Percentiles rank a stretch among this genome's conserved stretches.
Evolutionary conservation across 2,888 invertebrate genomes (phyloP).

Genomic region (Lysandra coridon): DNA sequence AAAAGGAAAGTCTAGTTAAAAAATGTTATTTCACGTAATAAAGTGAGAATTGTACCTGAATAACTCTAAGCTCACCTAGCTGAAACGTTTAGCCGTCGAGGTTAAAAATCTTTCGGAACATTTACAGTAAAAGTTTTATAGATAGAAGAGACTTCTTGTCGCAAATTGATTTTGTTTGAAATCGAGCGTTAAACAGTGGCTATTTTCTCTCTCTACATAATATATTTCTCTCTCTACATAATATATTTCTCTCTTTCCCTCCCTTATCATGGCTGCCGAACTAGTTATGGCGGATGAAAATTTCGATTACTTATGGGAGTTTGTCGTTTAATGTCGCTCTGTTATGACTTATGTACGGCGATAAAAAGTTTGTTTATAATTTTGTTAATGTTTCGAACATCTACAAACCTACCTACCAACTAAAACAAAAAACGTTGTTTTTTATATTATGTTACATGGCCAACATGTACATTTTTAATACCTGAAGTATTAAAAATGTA

Average conservation of each 20-base stretch:
- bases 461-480: no score
- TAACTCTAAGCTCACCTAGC: not conserved
- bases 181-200: slow-evolving; percentile 2
- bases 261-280: not conserved
- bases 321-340: not conserved
- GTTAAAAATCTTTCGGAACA: not conserved
- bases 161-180: not conserved
- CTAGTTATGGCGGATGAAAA: not conserved
- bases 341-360: not conserved
- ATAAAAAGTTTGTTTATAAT: slow-evolving; percentile 3
- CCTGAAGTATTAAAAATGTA: no score
- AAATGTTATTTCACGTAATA: not conserved
- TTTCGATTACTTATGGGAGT: slow-evolving; percentile 10
- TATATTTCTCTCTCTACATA: not conserved
- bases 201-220: not conserved
- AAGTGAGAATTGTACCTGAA: not conserved
- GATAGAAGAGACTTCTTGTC: not conserved
- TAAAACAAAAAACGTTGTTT: no score
- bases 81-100: not conserved
- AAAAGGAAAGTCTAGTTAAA: not conserved
- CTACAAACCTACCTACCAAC: not conserved
- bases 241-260: not conserved
- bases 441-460: no score
- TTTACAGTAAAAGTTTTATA: not conserved
- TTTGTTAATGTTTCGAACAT: not conserved